Evolutionary conservation across 2,113 vertebrate genomes (phyloP), one percentile per base, ranked within the genome.

Genomic region (Benitochromis conjunctus): DNA sequence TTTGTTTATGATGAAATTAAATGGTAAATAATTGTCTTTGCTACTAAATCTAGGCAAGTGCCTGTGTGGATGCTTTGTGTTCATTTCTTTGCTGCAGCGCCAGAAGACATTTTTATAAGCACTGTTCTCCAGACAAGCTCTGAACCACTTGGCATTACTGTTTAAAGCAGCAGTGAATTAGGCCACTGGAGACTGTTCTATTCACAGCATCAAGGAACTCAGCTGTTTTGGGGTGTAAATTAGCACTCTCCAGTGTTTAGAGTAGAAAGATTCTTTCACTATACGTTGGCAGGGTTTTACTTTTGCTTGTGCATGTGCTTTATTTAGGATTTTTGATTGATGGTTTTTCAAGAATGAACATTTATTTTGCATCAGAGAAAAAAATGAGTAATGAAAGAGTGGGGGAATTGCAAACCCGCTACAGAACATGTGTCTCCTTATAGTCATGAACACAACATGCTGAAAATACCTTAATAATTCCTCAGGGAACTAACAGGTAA

Each of bases 151-250:
- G 80, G 80, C 74, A 41, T 21, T 85, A 66, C 34, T 62, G 83
- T 86, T 88, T 86, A 84, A 88, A 85, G 87, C 64, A 80, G 81
- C 87, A 74, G 46, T 83, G 81, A 91, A 88, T 89, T 81, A 82
- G 64, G 80, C 82, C 87, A 76, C 64, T 69, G 81, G 56, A 91
- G 85, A 88, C 62, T 56, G 26, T 60, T 88, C 86, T 83, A 80
- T 85, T 85, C 84, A 88, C 82, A 60, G 80, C 89, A 80, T 86
- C 84, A 79, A 84, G 88, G 86, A 82, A 84, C 85, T 88, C 84
- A 83, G 92, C 85, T 80, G 84, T 81, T 88, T 66, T 34, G 48
- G 41, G 55, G 53, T 60, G 58, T 83, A 91, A 86, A 93, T 76
- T 76, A 84, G 82, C 82, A 88, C 83, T 85, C 85, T 88, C n/a